Percentiles rank a stretch among this genome's conserved stretches.
Conservation (phyloP, 2,113 vertebrate species). For the Bujurquina vittata region DNA sequence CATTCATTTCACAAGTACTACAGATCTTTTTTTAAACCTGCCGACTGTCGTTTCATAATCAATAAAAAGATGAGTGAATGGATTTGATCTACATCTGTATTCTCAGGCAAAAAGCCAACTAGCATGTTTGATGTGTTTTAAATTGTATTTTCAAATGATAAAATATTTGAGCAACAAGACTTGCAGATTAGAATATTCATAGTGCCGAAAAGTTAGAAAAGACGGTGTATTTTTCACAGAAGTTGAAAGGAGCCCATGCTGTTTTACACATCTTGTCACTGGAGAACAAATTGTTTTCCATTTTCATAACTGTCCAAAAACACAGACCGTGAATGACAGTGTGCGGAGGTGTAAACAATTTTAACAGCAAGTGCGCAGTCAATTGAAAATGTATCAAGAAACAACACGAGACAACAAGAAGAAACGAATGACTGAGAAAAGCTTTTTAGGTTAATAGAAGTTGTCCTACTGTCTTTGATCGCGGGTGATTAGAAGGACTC, state of each 20-base stretch:
- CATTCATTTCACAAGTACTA: not conserved
- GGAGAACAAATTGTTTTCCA: conserved; percentile 28
- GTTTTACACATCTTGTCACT: conserved; percentile 9
- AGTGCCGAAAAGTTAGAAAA: not conserved
- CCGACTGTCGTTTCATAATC: not conserved
- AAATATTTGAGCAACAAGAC: not conserved
- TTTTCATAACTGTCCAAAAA: not conserved
- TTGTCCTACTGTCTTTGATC: conserved; percentile 41
- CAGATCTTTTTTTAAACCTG: not conserved
- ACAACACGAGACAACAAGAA: not conserved
- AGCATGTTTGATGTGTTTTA: not conserved
- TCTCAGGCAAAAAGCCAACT: not conserved
- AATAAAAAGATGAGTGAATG: not conserved
- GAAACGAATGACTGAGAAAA: conserved; percentile 4
- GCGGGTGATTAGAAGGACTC: conserved; percentile 60
- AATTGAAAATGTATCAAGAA: conserved; percentile 34
- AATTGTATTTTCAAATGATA: not conserved
- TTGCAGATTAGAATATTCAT: not conserved
- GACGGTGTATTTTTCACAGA: not conserved
- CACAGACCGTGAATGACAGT: conserved; percentile 19
- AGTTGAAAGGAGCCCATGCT: not conserved
- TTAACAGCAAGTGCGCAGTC: conserved; percentile 27
- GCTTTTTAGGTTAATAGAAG: conserved; percentile 21
- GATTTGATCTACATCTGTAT: not conserved
- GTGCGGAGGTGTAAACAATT: conserved; percentile 12